Evolutionary conservation across 2,113 vertebrate species (phyloP).

Genomic region (Coturnix japonica): DNA sequence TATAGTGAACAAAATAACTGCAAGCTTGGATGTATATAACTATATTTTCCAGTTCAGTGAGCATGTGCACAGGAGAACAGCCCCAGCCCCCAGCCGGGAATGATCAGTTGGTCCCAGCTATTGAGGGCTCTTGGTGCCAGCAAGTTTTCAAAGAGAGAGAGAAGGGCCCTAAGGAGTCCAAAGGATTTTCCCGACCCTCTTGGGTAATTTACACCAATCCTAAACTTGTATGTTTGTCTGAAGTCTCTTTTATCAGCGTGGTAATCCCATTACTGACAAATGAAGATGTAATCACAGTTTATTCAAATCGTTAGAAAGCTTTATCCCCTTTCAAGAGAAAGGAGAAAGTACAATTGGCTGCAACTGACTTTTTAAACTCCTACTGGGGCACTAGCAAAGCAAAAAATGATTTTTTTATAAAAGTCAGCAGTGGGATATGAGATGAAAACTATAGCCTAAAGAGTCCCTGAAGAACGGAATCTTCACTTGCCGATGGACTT

Average conservation of each 20-base stretch:
- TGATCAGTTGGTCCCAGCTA: conserved; percentile 70
- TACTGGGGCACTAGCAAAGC: conserved; percentile 46
- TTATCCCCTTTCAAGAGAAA: conserved; percentile 74
- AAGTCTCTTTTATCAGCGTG: conserved; percentile 76
- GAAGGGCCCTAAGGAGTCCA: conserved; percentile 38
- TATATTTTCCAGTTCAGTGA: conserved; percentile 83
- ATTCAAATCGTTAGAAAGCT: conserved; percentile 79
- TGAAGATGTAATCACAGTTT: conserved; percentile 87
- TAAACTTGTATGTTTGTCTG: conserved; percentile 79
- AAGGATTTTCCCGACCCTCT: conserved; percentile 69
- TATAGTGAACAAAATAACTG: conserved; percentile 65
- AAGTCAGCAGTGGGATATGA: not conserved
- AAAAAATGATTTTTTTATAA: conserved; percentile 3
- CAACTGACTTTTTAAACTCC: conserved; percentile 76
- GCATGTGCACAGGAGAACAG: conserved; percentile 59
- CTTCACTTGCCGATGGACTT: not conserved
- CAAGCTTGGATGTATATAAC: conserved; percentile 82
- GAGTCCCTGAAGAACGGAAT: not conserved
- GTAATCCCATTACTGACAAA: conserved; percentile 91
- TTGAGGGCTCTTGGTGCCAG: conserved; percentile 70
- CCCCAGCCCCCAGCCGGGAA: conserved; percentile 65
- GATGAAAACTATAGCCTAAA: not conserved
- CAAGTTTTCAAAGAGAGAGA: conserved; percentile 41
- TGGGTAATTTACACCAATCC: conserved; percentile 79
- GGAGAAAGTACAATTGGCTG: conserved; percentile 75